Evolutionary conservation across 2,888 invertebrate genomes (phyloP), one percentile per base, ranked within the genome.

Genomic region (Fabriciana adippe): DNA sequence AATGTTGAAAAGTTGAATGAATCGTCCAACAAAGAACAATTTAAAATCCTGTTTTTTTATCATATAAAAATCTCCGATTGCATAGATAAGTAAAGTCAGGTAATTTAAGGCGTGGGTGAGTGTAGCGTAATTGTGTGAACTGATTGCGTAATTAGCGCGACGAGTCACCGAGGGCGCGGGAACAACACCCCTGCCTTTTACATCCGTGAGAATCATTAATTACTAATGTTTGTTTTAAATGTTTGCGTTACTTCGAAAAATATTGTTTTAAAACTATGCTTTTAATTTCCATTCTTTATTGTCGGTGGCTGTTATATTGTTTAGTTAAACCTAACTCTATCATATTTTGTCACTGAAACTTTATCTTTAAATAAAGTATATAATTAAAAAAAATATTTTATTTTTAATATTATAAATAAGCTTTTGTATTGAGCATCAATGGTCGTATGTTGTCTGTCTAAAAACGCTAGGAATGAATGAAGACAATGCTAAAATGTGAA

Each of bases 131-230:
- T 90, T 90, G 92, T 92, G 92, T 89, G 92, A 92, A 92, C 90
- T 90, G 87, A 89, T 87, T 86, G 86, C 75, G 81, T 91, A 90
- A 92, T 92, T 92, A 92, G 90, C 86, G 84, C 86, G 87, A 83
- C 85, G 80, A 85, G 86, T 83, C 87, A 79, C 82, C 76, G 82
- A 83, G 92, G 90, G 90, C 90, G 90, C 89, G 91, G 88, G 90
- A 90, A 84, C 76, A 74, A 74, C 84, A 80, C 88, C 89, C 87
- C 77, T 78, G 75, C 80, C 84, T 85, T 87, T 86, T 82, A 82
- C 81, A 85, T 86, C 88, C 91, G 89, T 92, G 91, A 84, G 91
- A 92, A 81, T 83, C 81, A 87, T 88, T 88, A 89, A 89, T 89
- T 86, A 83, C 83, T 78, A 71, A 75, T 87, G 81, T 85, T 86